Evolutionary conservation across 2,113 vertebrate species (phyloP).

Genomic region (Psophia crepitans): DNA sequence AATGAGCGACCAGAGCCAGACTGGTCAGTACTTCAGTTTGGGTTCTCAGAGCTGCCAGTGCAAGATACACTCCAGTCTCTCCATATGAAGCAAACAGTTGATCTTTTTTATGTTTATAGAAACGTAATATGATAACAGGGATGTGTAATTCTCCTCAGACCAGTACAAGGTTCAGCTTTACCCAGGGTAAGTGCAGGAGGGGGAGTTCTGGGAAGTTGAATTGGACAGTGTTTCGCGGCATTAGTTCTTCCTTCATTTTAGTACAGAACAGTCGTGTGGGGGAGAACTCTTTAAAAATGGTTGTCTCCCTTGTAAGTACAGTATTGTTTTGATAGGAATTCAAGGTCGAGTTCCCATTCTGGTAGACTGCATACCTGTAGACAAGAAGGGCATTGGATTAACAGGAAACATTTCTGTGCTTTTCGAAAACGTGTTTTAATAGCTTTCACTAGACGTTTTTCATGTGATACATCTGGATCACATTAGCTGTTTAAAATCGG

Average conservation of each 20-base stretch:
- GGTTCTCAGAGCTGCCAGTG: background rate
- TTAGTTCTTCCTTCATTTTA: background rate
- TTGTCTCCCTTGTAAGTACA: background rate
- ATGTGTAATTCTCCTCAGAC: background rate
- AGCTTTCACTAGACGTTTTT: background rate
- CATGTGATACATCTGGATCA: constrained; percentile 2
- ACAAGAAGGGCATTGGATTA: background rate
- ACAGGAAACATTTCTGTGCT: background rate
- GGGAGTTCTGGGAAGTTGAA: background rate
- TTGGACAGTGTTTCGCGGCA: background rate
- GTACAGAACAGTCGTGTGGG: background rate
- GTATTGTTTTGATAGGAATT: background rate
- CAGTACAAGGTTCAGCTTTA: background rate
- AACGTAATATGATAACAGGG: rapidly evolving
- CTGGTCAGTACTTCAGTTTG: background rate
- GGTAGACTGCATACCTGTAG: background rate
- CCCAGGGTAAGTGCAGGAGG: background rate
- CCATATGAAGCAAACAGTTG: background rate
- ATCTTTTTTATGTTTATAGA: background rate
- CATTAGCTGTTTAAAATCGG: background rate
- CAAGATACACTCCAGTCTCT: background rate
- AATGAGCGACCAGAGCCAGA: rapidly evolving
- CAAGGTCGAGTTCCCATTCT: background rate
- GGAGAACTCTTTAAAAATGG: background rate
- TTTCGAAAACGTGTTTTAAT: background rate